Percentiles rank a stretch among this genome's conserved stretches.
These are phyloP conservation scores for Poecile atricapillus DNA, from an alignment of 2,113 vertebrate genomes.

Conservation along the genomic window DNA sequence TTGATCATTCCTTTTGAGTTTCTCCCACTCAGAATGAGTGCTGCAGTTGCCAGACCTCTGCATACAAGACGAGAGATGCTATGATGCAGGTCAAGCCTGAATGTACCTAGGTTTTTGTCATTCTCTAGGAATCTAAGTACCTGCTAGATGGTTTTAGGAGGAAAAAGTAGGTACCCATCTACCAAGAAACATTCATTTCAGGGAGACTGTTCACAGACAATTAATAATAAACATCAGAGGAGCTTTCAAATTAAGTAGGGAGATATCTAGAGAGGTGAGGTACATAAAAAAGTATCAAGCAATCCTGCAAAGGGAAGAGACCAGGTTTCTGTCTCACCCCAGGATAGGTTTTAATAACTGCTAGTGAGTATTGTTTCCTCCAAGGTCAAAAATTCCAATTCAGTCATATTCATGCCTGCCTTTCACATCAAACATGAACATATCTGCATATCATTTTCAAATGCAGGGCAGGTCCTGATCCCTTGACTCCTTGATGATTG, in stretches of 20 bases:
- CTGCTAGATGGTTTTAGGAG: neutral
- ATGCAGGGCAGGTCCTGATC: neutral
- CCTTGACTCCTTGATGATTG: neutral
- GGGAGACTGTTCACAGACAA: neutral
- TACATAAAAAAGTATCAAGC: neutral
- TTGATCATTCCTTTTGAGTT: neutral
- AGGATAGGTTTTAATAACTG: neutral
- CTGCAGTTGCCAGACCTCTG: neutral
- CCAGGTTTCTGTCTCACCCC: neutral
- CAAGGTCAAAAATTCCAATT: neutral
- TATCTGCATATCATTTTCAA: neutral
- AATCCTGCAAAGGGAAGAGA: neutral
- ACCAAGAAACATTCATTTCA: neutral
- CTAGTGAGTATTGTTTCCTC: neutral
- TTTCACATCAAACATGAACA: neutral
- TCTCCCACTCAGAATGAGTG: neutral
- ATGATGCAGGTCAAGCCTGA: neutral
- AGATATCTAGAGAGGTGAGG: neutral
- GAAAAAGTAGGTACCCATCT: neutral
- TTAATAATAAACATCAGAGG: neutral
- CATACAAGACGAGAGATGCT: neutral
- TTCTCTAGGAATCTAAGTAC: neutral
- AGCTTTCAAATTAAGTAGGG: neutral
- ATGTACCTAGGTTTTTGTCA: neutral
- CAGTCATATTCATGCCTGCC: neutral